Evolutionary conservation across 2,797 vertebrate genomes (phyloP), one percentile per base, ranked within the genome.

Genomic region (Alca torda): DNA sequence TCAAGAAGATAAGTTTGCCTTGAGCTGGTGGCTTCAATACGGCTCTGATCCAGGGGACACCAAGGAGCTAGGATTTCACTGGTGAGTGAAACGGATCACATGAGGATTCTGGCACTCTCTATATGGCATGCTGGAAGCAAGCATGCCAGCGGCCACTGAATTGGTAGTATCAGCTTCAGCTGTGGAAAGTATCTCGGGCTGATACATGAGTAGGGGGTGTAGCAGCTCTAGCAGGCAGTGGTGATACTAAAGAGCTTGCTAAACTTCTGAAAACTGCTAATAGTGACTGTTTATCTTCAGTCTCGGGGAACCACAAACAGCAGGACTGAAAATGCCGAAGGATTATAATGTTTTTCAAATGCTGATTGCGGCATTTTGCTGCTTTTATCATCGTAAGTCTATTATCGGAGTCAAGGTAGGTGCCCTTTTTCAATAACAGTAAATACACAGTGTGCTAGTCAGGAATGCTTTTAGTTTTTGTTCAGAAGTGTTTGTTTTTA

Each of bases 371-470:
- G 99, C 99, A 23, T 97, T 99, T 94, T 99, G 99, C 96, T 99
- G 99, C 97, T 99, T 99, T 98, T 99, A 99, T 97, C 99, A 99
- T 97, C 98, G 98, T 95, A 99, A 98, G 94, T 98, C 99, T 74
- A 89, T 99, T 97, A 98, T 99, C 86, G 97, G 98, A 86, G 98
- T 98, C 95, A 99, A 99, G 99, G 99, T 99, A 98, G 98, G 99
- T 98, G 81, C 73, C 89, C 82, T 89, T 84, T 74, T 68, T 84
- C 91, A 86, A 1, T 86, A 85, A 39, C 18, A 41, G 57, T 74
- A 81, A 79, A 54, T 70, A 56, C 33, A 57, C 14, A 13, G 15
- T 35, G 15, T 82, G 46, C 35, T 82, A 31, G 24, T 46, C 50
- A 65, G 82, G 48, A 90, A 56, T 39, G 54, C 56, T 86, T 83